Conservation (phyloP, 2,888 invertebrate genomes). For the Hydroisotoma schaefferi region DNA sequence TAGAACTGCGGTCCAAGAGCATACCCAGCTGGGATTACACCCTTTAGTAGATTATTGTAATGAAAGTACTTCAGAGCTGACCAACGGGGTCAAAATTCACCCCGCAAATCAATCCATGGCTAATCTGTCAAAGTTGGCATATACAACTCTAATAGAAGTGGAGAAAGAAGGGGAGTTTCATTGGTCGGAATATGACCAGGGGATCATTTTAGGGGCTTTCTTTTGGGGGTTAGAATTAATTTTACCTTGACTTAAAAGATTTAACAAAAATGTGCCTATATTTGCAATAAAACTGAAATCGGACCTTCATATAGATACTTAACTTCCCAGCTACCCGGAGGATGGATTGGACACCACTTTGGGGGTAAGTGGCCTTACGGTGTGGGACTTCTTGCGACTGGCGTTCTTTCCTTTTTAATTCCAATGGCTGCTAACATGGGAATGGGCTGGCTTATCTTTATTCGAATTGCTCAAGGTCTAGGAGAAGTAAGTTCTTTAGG, state of each 20-base stretch:
- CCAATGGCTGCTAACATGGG: constrained; percentile 36
- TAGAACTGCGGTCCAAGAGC: not conserved
- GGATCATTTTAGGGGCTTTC: constrained; percentile 41
- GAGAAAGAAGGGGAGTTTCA: constrained; percentile 20
- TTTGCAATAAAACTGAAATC: too few species aligned
- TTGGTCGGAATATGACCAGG: constrained; percentile 35
- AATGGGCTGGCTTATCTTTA: constrained; percentile 21
- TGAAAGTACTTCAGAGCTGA: too few species aligned
- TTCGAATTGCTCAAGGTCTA: constrained; percentile 45
- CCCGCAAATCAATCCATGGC: too few species aligned
- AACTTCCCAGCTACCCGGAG: constrained; percentile 43
- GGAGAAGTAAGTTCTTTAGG: constrained; percentile 26
- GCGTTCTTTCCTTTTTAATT: constrained; percentile 32
- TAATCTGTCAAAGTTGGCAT: not conserved
- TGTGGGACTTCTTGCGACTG: constrained; percentile 36
- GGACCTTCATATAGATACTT: too few species aligned
- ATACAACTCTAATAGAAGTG: not conserved
- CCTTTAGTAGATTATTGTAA: too few species aligned
- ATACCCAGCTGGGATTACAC: too few species aligned
- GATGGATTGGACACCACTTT: constrained; percentile 30
- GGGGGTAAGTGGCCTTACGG: constrained; percentile 45
- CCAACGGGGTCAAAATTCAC: too few species aligned
- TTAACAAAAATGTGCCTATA: too few species aligned
- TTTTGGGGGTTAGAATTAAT: constrained; percentile 33
- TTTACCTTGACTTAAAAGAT: too few species aligned